Base-by-base conservation (phyloP, 2,113 vertebrate species). In the Xiphorhynchus elegans region DNA sequence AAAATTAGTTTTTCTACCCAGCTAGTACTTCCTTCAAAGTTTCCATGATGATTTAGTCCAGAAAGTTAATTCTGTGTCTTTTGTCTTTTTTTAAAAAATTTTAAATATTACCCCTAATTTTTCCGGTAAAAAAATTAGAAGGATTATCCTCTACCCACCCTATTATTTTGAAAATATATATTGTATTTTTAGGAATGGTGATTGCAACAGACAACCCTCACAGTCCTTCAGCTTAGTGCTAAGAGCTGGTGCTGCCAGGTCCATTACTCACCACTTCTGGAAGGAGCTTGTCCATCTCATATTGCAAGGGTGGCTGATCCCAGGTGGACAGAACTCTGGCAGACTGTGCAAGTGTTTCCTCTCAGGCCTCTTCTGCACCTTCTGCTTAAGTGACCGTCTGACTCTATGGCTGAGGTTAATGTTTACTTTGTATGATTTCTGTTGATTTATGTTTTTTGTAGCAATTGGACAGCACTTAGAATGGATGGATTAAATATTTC, bases 231-330 rank as follows among this genome's bases (percentile, higher is more conserved):
- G 20, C 40, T 72, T 49, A 24, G 3, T 49, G 33, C n/a, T 52
- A 11, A 7, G 55, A 78, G 59, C 25, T 3, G 7, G 9, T 69
- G 17, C 69, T 52, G 28, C n/a, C 83, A 87, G 63, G 19, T 67
- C n/a, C 14, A 68, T 37, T 72, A 91, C 96, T 97, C 72, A 94
- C 85, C 85, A 17, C 29, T 47, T 60, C 52, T 81, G 67, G 84
- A 53, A 68, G 53, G n/a, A 90, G 33, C 10, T 74, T 42, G 23
- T 79, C 66, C 62, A 79, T 31, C 60, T 31, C 13, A 0, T 21
- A 5, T 25, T 7, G 2, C 5, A 39, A 67, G 11, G 11, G 29
- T 39, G 55, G 42, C 62, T 50, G 62, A 42, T 64, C 64, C 68
- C 62, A 52, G 64, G 53, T 56, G 76, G 66, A 21, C 31, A 84